A percentile compares a stretch with the other conserved stretches of the same genome.
These are phyloP conservation scores for Oasisia sp. DNA, from an alignment of 2,888 invertebrate species.

Conservation along the genomic window DNA sequence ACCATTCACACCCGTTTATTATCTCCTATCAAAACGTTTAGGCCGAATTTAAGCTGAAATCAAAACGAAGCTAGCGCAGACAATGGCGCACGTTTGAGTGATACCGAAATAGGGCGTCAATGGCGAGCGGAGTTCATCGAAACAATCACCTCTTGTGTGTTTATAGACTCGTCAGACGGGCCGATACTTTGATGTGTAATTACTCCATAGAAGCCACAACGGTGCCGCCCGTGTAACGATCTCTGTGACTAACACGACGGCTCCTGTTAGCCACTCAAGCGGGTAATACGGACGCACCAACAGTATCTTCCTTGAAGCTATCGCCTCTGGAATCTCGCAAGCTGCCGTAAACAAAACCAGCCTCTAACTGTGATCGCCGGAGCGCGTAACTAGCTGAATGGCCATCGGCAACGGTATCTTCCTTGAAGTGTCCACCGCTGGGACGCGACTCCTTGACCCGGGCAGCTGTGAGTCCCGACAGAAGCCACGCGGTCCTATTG, in stretches of 20 bases:
- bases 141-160: background rate
- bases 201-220: background rate
- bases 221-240: background rate
- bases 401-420: constrained; percentile 1
- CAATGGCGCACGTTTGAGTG: background rate
- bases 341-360: background rate
- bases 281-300: background rate
- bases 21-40: background rate
- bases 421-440: background rate
- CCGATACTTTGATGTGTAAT: constrained; percentile 1
- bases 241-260: too few species aligned
- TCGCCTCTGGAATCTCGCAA: background rate
- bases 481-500: background rate
- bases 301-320: background rate
- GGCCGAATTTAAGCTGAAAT: background rate
- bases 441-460: background rate
- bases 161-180: background rate
- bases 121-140: background rate
- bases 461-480: background rate
- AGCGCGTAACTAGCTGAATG: constrained; percentile 3
- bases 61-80: background rate
- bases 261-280: background rate
- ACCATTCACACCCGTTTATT: background rate
- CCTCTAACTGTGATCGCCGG: background rate
- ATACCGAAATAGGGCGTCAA: background rate